Base-by-base conservation (phyloP, 2,888 invertebrate species). In the Deilephila elpenor region DNA sequence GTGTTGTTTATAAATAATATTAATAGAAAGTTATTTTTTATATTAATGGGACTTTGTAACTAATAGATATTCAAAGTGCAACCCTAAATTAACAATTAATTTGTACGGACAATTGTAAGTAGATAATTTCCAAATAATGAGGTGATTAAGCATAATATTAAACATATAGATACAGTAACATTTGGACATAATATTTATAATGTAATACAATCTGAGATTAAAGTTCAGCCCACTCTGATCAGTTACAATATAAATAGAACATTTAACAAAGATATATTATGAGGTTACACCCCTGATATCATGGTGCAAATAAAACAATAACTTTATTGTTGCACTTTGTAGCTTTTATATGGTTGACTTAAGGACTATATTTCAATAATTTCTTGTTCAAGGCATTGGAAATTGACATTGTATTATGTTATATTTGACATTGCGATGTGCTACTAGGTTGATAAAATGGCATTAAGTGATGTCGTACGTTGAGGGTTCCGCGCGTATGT, bases 201-300 rank as follows among this genome's bases (percentile, higher is more conserved):
- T 59, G 8, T 11, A 44, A 44, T 11, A 59, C n/a, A 59, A 20
- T 59, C n/a, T 7, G n/a, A 2, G 20, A 59, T 59, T 59, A 20
- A 60, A 60, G 60, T 60, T 29, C 60, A 60, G 5, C 17, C 25
- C 17, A 17, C 5, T 14, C n/a, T n/a, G 7, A n/a, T 14, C 14
- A 60, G 8, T 25, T 25, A 60, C 25, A 29, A 60, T 14, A 60
- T 29, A 59, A 59, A 60, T 14, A n/a, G 56, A 25, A 60, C 29
- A 29, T 29, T 60, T 29, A 60, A 60, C 25, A 32, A 59, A 4
- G 17, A 29, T 25, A 25, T 25, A 25, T 25, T 60, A 60, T 60
- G 29, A 29, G 61, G 34, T 62, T 62, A 62, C 17, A 62, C 34
- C 60, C 34, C 61, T 34, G 61, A 34, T 62, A 62, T 5, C 17